Evolutionary conservation across 2,888 invertebrate genomes (phyloP).

Genomic region (Schrankia costaestrigalis): DNA sequence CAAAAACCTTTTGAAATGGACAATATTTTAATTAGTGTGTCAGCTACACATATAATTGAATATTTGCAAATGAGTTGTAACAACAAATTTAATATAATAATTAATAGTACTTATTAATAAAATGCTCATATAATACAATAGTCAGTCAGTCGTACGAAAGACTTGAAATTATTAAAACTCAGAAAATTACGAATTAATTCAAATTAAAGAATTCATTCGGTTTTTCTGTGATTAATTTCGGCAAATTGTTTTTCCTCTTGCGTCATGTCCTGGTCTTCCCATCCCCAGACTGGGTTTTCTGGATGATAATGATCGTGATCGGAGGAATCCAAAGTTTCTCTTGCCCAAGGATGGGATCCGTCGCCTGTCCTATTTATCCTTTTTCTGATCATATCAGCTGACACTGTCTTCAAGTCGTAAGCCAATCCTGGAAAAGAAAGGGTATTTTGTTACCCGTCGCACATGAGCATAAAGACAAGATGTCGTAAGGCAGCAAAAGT

Average conservation of each 20-base stretch:
- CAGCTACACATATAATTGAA: too few relatives aligned
- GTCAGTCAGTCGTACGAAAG: slow-evolving; percentile 1
- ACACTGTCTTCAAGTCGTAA: slow-evolving; percentile 91
- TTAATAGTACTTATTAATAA: too few relatives aligned
- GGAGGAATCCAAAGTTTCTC: slow-evolving; percentile 41
- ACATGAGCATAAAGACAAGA: too few relatives aligned
- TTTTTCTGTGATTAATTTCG: slow-evolving; percentile 60
- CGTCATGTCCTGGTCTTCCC: slow-evolving; percentile 89
- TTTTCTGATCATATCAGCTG: slow-evolving; percentile 84
- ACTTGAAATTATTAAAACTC: too few relatives aligned
- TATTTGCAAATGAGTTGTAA: too few relatives aligned
- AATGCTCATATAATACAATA: slow-evolving; percentile 2
- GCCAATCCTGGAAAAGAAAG: slow-evolving; percentile 83
- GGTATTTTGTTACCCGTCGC: background rate
- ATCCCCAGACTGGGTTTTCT: slow-evolving; percentile 86
- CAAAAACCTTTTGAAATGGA: too few relatives aligned
- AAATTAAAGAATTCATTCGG: slow-evolving; percentile 35
- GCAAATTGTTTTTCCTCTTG: slow-evolving; percentile 83
- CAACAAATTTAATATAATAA: too few relatives aligned
- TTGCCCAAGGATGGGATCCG: slow-evolving; percentile 75
- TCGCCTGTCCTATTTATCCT: slow-evolving; percentile 88
- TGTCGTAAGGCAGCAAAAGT: too few relatives aligned
- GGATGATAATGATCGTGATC: slow-evolving; percentile 72
- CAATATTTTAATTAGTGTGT: too few relatives aligned
- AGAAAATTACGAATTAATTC: too few relatives aligned